Evolutionary conservation across 2,888 invertebrate species (phyloP), one percentile per base, ranked within the genome.

Genomic region (Eilema griseolum): DNA sequence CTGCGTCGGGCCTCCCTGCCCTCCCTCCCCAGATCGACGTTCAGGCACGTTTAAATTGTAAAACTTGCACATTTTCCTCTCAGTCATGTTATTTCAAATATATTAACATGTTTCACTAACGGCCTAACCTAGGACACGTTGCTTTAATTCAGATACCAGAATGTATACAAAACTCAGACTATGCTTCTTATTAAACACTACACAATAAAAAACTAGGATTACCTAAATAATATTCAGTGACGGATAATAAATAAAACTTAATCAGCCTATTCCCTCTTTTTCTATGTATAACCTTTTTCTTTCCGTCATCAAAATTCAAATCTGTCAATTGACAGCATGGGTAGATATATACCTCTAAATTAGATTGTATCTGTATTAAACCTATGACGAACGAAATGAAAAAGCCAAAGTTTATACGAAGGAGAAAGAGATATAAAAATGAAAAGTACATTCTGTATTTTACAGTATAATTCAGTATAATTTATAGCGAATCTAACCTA

Each of bases 51-150:
- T 95, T 89, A 95, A 95, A 92, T 95, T 95, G 93, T 95, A 95
- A 90, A 95, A 95, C 87, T 95, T 95, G 93, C 95, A 95, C 95
- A 95, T 95, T 95, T 95, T 95, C 85, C 95, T 93, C 92, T 95
- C 95, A 92, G 93, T 95, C 95, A 95, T 95, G 93, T 92, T 95
- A 95, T 90, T 93, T 90, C 89, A 93, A 92, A 88, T 86, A 87
- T 87, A 92, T 89, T 94, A 94, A 92, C 95, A 95, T 95, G 95
- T 94, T 95, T 94, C 89, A 89, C 89, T 89, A 92, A 94, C 93
- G 93, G 93, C 93, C 94, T 95, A 94, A 94, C 94, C 95, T 95
- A 94, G 89, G 93, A 94, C 93, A 95, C 93, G 93, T 93, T 93
- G 92, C 91, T 91, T 84, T 89, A 84, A 88, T 87, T 87, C 80